A percentile compares a stretch with the other conserved stretches of the same genome.
phyloP scores from a whole-genome alignment of 2,797 vertebrate genomes.

The Cryptoblepharus egeriae region DNA sequence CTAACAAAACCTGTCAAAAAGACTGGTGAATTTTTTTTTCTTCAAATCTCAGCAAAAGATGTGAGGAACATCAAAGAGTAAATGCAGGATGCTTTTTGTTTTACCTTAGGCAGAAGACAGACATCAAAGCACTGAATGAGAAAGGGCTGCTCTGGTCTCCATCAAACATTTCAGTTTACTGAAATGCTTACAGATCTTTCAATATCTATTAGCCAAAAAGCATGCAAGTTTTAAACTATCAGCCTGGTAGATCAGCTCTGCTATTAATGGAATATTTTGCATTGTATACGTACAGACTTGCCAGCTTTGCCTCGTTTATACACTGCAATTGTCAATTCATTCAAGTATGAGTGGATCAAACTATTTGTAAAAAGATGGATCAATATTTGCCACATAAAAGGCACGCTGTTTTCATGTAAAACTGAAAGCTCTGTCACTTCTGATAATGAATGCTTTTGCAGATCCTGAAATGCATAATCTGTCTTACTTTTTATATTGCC shows the following conservation, averaged over 20 bases:
- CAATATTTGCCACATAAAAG: neutral
- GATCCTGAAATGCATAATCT: neutral
- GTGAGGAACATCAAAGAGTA: neutral
- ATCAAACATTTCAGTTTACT: neutral
- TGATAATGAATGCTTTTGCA: neutral
- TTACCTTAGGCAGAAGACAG: conserved; percentile 3
- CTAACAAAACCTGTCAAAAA: conserved; percentile 26
- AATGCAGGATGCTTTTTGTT: conserved; percentile 7
- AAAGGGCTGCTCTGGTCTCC: neutral
- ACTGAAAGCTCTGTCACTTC: neutral
- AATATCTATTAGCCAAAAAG: neutral
- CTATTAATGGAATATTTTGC: neutral
- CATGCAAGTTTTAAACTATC: neutral
- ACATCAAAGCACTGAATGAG: neutral
- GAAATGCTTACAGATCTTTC: conserved; percentile 5
- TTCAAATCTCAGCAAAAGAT: neutral
- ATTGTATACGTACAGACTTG: neutral
- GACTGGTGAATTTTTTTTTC: neutral
- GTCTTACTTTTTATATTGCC: neutral
- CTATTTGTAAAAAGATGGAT: neutral
- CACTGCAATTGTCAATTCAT: neutral
- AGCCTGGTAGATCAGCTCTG: neutral
- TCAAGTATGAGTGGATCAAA: neutral
- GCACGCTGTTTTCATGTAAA: neutral
- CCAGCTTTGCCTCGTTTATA: neutral